Percentiles rank a stretch among this genome's conserved stretches.
phyloP scores from a whole-genome alignment of 2,113 vertebrate species.

The Bombycilla garrulus region DNA sequence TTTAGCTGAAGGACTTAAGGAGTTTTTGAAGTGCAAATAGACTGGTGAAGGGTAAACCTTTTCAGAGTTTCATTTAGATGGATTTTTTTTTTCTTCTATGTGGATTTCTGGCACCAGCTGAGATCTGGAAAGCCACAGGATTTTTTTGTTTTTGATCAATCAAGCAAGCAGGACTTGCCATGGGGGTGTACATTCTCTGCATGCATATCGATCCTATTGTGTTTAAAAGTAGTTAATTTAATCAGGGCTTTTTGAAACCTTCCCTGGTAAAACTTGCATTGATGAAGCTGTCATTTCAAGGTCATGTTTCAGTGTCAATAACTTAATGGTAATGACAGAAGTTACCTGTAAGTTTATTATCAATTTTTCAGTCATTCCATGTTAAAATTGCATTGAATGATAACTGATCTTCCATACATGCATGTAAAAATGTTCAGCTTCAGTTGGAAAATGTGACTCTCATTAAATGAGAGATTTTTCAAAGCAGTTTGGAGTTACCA shows the following conservation, averaged over 20 bases:
- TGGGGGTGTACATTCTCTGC: slow-evolving; percentile 72
- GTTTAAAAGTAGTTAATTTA: slow-evolving; percentile 81
- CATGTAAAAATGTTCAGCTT: background rate
- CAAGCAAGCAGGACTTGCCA: slow-evolving; percentile 81
- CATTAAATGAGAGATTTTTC: background rate
- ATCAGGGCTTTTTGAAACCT: slow-evolving; percentile 57
- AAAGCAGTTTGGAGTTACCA: background rate
- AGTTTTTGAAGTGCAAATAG: slow-evolving; percentile 84
- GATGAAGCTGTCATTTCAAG: slow-evolving; percentile 73
- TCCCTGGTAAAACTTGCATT: slow-evolving; percentile 44
- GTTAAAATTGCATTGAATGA: background rate
- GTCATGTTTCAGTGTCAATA: slow-evolving; percentile 69
- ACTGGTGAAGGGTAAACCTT: slow-evolving; percentile 77
- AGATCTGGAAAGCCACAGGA: slow-evolving; percentile 79
- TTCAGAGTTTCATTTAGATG: slow-evolving; percentile 81
- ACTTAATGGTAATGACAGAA: slow-evolving; percentile 28
- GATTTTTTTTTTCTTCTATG: slow-evolving; percentile 74
- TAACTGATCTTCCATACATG: background rate
- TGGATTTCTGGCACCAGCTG: slow-evolving; percentile 82
- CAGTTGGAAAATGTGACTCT: background rate
- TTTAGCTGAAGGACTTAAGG: slow-evolving; percentile 77
- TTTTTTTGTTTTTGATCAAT: slow-evolving; percentile 86
- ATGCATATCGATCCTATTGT: slow-evolving; percentile 85
- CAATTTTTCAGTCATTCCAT: background rate
- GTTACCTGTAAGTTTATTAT: background rate